Percentiles rank a stretch among this genome's conserved stretches.
Conservation (phyloP, 1,140 invertebrate species). For the Triops cancriformis region DNA sequence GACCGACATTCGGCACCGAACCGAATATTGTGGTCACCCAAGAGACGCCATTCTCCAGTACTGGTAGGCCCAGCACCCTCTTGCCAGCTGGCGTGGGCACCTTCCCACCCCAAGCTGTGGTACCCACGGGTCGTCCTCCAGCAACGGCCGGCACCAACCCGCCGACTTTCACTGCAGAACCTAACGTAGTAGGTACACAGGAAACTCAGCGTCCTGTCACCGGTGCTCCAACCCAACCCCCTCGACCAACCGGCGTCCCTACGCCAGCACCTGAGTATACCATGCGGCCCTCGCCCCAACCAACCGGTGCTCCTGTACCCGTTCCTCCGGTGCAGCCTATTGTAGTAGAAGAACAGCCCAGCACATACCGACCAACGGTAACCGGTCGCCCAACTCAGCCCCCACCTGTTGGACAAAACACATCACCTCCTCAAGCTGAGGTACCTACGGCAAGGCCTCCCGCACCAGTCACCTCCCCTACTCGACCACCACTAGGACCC, state of each 20-base stretch:
- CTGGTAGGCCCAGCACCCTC: neutral
- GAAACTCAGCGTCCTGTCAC: neutral
- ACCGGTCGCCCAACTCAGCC: neutral
- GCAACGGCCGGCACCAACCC: neutral
- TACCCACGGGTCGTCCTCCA: neutral
- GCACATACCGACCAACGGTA: neutral
- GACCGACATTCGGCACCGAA: neutral
- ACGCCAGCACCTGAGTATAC: neutral
- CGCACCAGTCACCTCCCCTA: neutral
- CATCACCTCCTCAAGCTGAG: constrained; percentile 16
- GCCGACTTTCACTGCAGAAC: constrained; percentile 5
- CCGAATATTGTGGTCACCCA: neutral
- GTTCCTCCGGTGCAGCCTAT: neutral
- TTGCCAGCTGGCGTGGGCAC: neutral
- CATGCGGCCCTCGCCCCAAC: neutral
- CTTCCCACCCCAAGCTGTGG: constrained; percentile 15
- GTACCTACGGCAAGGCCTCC: neutral
- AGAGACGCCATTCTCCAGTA: neutral
- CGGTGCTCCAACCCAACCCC: neutral
- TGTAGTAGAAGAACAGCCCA: neutral
- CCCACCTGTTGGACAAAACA: neutral
- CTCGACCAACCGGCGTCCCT: neutral
- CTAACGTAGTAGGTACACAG: neutral
- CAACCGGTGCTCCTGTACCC: neutral
- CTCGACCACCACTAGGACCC: neutral